Conservation (phyloP, 2,113 vertebrate species). For the Nycticebus coucang region DNA sequence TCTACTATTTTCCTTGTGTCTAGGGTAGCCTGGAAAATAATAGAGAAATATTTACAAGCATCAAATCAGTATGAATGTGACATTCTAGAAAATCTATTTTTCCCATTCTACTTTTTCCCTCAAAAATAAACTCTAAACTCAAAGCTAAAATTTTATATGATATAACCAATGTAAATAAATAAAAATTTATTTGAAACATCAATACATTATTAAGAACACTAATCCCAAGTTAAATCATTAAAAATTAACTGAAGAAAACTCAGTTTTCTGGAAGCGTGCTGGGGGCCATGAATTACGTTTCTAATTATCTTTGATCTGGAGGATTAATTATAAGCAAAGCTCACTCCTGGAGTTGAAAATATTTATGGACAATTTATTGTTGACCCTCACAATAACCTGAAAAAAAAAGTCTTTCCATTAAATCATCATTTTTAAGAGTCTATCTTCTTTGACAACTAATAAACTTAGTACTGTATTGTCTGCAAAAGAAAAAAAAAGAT, state of each 20-base stretch:
- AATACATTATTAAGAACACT: conserved; percentile 29
- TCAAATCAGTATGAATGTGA: conserved; percentile 26
- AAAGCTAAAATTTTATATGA: conserved; percentile 39
- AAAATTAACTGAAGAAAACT: conserved; percentile 69
- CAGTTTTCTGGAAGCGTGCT: conserved; percentile 21
- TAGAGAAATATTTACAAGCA: conserved; percentile 62
- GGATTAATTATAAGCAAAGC: no score
- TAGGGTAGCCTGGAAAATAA: conserved; percentile 91
- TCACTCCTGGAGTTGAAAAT: no score
- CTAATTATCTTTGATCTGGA: no score
- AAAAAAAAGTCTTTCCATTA: no score
- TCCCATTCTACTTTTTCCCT: not conserved
- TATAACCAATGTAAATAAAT: not conserved
- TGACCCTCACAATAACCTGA: no score
- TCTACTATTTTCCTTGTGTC: conserved; percentile 96
- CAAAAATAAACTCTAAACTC: conserved; percentile 30
- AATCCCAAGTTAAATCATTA: conserved; percentile 35
- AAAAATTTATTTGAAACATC: conserved; percentile 38
- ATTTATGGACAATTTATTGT: no score
- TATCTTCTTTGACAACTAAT: no score
- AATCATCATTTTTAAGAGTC: no score
- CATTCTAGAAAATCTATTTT: conserved; percentile 44
- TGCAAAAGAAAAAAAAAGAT: no score
- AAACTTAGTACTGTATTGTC: no score
- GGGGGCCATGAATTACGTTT: no score